Evolutionary conservation across 1,140 invertebrate species (phyloP), one percentile per base, ranked within the genome.

Genomic region (Trachymyrmex septentrionalis): DNA sequence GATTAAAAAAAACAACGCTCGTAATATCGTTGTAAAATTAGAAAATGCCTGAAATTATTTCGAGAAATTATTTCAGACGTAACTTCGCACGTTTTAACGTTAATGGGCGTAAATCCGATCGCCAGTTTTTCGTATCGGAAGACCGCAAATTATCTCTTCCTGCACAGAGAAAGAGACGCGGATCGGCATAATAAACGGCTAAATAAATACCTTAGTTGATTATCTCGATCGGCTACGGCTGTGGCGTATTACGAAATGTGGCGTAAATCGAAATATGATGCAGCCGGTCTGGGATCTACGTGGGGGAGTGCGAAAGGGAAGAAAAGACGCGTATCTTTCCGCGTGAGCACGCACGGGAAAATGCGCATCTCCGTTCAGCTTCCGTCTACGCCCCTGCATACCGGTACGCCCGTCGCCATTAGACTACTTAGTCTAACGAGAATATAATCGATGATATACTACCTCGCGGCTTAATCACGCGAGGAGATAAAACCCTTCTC

Each of bases 381-480:
- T 75, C 55, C 80, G 67, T 84, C 44, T n/a, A 69, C 27, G 19
- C 24, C 24, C 48, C 50, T 50, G 24, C 24, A 55, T n/a, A 73
- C 44, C 3, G 73, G 44, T 63, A 71, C 19, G 69, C 30, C 82
- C 87, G 88, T 48, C 38, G 24, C 38, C 69, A 48, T 85, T 85
- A 88, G 75, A 73, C 77, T 89, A 87, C 90, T 92, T 92, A 92
- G 87, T 73, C 89, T 94, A 94, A 94, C 93, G 94, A 94, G 94
- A 92, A 92, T 92, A 94, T 94, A 94, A 94, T 94, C 93, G 94
- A 94, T 94, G 94, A 94, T 94, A 93, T 94, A 94, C 87, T 85
- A 90, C 76, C 86, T 81, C 76, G 87, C 72, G 89, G 92, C 91
- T 94, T 93, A 94, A 94, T 94, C 94, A 94, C 93, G 93, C 93